Evolutionary conservation across 2,888 invertebrate species (phyloP).

Genomic region (Lasius fuliginosus): DNA sequence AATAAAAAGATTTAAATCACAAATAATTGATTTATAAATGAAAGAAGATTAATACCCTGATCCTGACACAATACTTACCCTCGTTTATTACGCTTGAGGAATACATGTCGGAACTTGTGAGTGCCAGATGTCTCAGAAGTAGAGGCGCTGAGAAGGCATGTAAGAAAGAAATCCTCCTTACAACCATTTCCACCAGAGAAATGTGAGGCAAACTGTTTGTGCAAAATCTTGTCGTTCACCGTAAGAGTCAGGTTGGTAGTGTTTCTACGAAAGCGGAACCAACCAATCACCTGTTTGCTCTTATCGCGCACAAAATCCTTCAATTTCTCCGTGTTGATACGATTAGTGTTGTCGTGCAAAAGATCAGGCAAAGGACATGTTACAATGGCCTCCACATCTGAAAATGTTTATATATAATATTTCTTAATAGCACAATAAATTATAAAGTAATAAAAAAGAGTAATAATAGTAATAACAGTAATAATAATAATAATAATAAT

Average conservation of each 20-base stretch:
- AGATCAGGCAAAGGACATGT: slow-evolving; percentile 88
- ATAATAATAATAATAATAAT: not conserved
- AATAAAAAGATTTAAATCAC: not conserved
- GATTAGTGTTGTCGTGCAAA: slow-evolving; percentile 88
- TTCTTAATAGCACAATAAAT: not conserved
- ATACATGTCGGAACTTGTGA: slow-evolving; percentile 89
- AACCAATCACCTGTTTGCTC: slow-evolving; percentile 89
- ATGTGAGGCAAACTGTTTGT: slow-evolving; percentile 88
- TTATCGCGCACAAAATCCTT: slow-evolving; percentile 87
- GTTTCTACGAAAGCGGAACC: slow-evolving; percentile 90
- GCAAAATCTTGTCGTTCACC: slow-evolving; percentile 89
- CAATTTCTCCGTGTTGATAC: slow-evolving; percentile 88
- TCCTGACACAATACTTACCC: slow-evolving; percentile 86
- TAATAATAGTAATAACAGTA: not conserved
- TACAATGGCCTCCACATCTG: slow-evolving; percentile 88
- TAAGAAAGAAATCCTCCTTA: slow-evolving; percentile 88
- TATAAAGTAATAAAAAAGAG: not conserved
- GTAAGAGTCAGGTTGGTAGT: slow-evolving; percentile 87
- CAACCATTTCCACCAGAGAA: slow-evolving; percentile 86
- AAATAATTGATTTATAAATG: not conserved
- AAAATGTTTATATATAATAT: slow-evolving; percentile 56
- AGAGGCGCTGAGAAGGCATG: slow-evolving; percentile 89
- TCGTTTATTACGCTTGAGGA: slow-evolving; percentile 87
- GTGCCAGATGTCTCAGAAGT: slow-evolving; percentile 87
- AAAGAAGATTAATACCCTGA: not conserved